These are phyloP conservation scores for Pyrochroa serraticornis DNA, from an alignment of 2,888 invertebrate genomes.

Conservation along the genomic window DNA sequence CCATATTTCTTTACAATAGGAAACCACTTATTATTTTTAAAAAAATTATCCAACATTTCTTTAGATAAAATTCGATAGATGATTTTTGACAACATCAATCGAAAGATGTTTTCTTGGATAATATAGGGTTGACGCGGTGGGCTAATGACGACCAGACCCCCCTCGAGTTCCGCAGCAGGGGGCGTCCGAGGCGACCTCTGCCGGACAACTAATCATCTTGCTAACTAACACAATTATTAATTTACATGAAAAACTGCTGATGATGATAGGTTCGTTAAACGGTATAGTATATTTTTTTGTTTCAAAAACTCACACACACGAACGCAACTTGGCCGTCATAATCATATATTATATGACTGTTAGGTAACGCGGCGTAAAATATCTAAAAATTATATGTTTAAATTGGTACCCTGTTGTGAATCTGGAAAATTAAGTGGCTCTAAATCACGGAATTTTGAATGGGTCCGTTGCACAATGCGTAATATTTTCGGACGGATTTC, in stretches of 20 bases:
- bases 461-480: background rate
- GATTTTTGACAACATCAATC: background rate
- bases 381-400: constrained; percentile 30
- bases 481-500: no score
- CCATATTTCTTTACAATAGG: no score
- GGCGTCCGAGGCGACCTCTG: constrained; percentile 43
- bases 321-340: constrained; percentile 18
- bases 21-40: no score
- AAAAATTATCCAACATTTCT: no score
- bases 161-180: constrained; percentile 39
- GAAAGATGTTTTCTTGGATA: background rate
- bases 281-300: constrained; percentile 25
- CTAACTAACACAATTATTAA: constrained; percentile 49
- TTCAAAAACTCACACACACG: constrained; percentile 24
- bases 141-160: constrained; percentile 28
- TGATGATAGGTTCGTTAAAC: constrained; percentile 42
- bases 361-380: constrained; percentile 33
- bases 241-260: constrained; percentile 44
- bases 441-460: constrained; percentile 22
- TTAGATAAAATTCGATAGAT: no score
- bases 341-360: constrained; percentile 31
- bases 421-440: constrained; percentile 29
- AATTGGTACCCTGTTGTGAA: constrained; percentile 35
- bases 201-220: constrained; percentile 45
- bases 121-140: no score